Evolutionary conservation across 2,113 vertebrate species (phyloP).

Genomic region (Scopus umbretta): DNA sequence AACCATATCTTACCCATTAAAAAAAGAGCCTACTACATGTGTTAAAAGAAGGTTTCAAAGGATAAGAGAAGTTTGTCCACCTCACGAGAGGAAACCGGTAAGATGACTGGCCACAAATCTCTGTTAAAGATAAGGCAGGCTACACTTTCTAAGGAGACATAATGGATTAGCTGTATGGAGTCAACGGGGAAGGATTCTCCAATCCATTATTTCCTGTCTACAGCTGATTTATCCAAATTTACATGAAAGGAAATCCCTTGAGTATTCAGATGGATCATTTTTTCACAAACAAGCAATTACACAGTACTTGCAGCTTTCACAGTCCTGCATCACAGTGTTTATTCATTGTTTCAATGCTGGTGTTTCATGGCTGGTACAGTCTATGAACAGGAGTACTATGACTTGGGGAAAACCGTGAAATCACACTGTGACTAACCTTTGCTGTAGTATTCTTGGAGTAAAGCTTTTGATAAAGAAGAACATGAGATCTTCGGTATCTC

Average conservation of each 20-base stretch:
- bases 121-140: not conserved
- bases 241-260: not conserved
- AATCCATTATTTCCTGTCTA: not conserved
- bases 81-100: not conserved
- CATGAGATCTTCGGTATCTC: not conserved
- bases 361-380: not conserved
- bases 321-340: not conserved
- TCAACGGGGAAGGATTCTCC: not conserved
- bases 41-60: not conserved
- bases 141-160: not conserved
- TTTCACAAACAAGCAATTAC: not conserved
- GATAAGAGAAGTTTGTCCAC: not conserved
- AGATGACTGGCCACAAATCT: not conserved
- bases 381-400: not conserved
- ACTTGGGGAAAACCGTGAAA: not conserved
- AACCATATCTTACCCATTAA: not conserved
- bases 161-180: not conserved
- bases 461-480: not conserved
- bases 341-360: not conserved
- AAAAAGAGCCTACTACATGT: not conserved
- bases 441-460: not conserved
- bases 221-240: not conserved
- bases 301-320: not conserved
- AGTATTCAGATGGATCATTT: not conserved
- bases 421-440: not conserved